phyloP scores from a whole-genome alignment of 92 coral and sea anemone species.

The Plumapathes pennacea region DNA sequence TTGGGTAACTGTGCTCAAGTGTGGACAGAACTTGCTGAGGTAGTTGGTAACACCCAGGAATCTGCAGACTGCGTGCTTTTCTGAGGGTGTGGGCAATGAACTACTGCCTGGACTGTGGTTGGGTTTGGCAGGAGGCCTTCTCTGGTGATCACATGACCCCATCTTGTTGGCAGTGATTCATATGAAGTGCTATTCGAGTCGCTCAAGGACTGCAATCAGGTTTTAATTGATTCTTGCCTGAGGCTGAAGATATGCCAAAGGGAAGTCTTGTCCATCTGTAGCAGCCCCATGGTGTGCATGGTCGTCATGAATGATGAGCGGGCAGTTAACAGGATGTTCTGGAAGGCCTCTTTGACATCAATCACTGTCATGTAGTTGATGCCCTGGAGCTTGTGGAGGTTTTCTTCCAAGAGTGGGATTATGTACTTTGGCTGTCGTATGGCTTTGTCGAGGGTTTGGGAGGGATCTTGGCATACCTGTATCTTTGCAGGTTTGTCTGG shows the following conservation, averaged over 20 bases:
- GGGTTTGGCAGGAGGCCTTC: slow-evolving; percentile 44
- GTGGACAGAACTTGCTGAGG: slow-evolving; percentile 56
- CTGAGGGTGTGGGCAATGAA: slow-evolving; percentile 24
- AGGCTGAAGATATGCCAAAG: slow-evolving; percentile 39
- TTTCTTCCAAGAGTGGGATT: slow-evolving; percentile 21
- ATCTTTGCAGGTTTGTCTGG: slow-evolving; percentile 7
- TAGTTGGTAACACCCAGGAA: slow-evolving; percentile 40
- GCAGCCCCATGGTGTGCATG: slow-evolving; percentile 35
- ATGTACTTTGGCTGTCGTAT: slow-evolving; percentile 6
- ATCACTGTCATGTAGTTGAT: slow-evolving; percentile 6
- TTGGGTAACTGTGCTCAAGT: slow-evolving; percentile 35
- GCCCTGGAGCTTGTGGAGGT: slow-evolving; percentile 13
- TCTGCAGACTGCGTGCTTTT: slow-evolving; percentile 30
- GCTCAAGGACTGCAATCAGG: slow-evolving; percentile 24
- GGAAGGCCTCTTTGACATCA: slow-evolving; percentile 5
- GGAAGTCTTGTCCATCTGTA: slow-evolving; percentile 25
- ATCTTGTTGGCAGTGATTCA: slow-evolving; percentile 32
- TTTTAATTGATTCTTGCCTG: slow-evolving; percentile 37
- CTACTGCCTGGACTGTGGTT: slow-evolving; percentile 16
- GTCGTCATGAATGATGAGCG: slow-evolving; percentile 20
- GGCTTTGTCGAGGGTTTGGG: slow-evolving; percentile 39
- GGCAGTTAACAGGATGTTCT: not conserved
- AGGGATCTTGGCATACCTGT: slow-evolving; percentile 18
- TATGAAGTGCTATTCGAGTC: slow-evolving; percentile 25
- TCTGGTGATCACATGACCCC: slow-evolving; percentile 47